Conservation (phyloP, 2,797 vertebrate species). For the Aphelocoma californica region DNA sequence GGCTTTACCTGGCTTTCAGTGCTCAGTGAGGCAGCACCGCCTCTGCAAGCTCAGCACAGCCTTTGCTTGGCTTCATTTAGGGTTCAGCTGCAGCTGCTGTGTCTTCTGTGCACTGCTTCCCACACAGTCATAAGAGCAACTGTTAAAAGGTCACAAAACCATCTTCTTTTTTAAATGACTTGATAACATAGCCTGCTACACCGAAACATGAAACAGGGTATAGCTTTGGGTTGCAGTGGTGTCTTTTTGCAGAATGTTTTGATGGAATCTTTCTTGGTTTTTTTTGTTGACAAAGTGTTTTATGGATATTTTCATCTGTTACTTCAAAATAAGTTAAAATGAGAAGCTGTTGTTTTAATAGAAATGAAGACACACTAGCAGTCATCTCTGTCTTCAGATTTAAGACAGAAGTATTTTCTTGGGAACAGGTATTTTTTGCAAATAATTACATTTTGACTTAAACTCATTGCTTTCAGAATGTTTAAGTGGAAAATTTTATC, state of each 20-base stretch:
- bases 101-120: background rate
- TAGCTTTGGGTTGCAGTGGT: background rate
- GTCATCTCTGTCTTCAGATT: background rate
- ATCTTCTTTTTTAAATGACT: accelerated
- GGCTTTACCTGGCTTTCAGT: background rate
- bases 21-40: accelerated
- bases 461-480: background rate
- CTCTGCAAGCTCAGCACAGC: background rate
- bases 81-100: background rate
- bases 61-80: accelerated
- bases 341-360: background rate
- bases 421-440: background rate
- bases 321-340: background rate
- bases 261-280: background rate
- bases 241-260: background rate
- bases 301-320: background rate
- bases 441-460: background rate
- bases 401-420: background rate
- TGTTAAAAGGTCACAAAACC: background rate
- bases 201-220: accelerated
- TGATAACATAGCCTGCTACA: no score
- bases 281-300: background rate
- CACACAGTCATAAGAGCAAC: accelerated
- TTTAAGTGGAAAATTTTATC: background rate
- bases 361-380: background rate